Evolutionary conservation across 2,113 vertebrate species (phyloP), one percentile per base, ranked within the genome.

Genomic region (Apodemus speciosus): DNA sequence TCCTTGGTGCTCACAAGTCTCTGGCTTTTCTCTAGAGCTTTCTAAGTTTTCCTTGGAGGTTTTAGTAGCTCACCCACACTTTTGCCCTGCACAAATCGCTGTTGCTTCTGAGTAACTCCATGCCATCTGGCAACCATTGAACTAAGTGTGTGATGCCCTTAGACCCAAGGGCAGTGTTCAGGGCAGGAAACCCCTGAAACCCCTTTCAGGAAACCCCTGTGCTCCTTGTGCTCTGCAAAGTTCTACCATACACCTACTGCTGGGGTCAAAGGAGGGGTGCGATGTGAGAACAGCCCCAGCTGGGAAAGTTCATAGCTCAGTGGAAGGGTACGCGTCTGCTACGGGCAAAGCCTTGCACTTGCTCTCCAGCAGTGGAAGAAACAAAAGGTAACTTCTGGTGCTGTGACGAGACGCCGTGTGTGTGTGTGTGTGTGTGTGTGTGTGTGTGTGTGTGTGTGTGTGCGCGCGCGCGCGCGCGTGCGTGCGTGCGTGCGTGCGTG

Each of bases 91-190:
- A 27, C 58, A 35, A 80, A 38, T 86, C 4, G 0, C 20, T 16
- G 0, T 69, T 73, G 25, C 64, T 95, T 35, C 56, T 71, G 43
- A 91, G 68, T 69, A 75, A 60, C 38, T 79, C 20, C 27, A 0
- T 88, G 25, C 79, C 51, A 25, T 53, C 2, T 49, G 15, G 38
- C 75, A 27, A 75, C 32, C 25, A 71, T 30, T 71, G 68, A 79
- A 38, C 43, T 72, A 83, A 85, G 46, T 89, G 1, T 53, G 43
- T 25, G 15, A 6, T 30, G 72, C 21, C 49, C 27, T 20, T 32
- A 94, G 62, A 79, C 53, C 83, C 46, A 80, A 94, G 58, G 35
- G 51, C 66, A 94, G 20, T 18, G 38, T 81, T 81, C 73, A 27
- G 27, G 49, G 76, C 85, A 90, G 18, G 25, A 16, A 79, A n/a